These are phyloP conservation scores for Drymonia ruficornis DNA, from an alignment of 2,888 invertebrate species.

Conservation along the genomic window DNA sequence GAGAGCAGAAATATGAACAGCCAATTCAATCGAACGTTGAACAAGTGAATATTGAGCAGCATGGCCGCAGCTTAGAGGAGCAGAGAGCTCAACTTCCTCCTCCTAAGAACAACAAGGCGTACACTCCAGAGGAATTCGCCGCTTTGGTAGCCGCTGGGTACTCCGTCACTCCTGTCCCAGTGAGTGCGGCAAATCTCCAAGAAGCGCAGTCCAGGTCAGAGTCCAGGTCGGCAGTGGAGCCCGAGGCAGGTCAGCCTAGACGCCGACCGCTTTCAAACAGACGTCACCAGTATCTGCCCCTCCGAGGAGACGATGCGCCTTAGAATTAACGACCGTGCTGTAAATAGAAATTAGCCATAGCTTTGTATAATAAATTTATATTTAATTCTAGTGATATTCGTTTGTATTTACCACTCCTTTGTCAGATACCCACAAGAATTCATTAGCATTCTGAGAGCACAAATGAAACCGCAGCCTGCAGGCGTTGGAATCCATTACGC, in stretches of 20 bases:
- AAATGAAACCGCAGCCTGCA: conserved; percentile 17
- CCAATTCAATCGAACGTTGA: conserved; percentile 38
- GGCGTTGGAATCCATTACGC: conserved; percentile 21
- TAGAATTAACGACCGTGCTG: conserved; percentile 57
- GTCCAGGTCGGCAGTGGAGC: conserved; percentile 66
- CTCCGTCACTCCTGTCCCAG: conserved; percentile 78
- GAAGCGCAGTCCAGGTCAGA: conserved; percentile 73
- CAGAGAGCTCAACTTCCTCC: conserved; percentile 75
- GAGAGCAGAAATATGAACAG: conserved; percentile 53
- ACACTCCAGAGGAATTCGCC: conserved; percentile 80
- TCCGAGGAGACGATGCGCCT: conserved; percentile 77
- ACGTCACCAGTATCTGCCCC: conserved; percentile 75
- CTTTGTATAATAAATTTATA: conserved; percentile 55
- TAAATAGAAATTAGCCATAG: conserved; percentile 65
- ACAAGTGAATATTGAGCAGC: conserved; percentile 57
- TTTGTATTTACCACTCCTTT: conserved; percentile 4
- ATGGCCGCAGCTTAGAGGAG: conserved; percentile 65
- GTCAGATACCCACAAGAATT: conserved; percentile 1
- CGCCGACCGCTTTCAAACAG: conserved; percentile 55
- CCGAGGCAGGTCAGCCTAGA: conserved; percentile 49
- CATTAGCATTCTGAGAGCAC: conserved; percentile 1
- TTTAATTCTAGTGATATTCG: conserved; percentile 57
- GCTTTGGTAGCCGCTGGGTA: conserved; percentile 80
- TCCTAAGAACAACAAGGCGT: conserved; percentile 79
- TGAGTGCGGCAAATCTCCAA: conserved; percentile 59